Base-by-base conservation (phyloP, 2,113 vertebrate species). In the Lepus timidus region DNA sequence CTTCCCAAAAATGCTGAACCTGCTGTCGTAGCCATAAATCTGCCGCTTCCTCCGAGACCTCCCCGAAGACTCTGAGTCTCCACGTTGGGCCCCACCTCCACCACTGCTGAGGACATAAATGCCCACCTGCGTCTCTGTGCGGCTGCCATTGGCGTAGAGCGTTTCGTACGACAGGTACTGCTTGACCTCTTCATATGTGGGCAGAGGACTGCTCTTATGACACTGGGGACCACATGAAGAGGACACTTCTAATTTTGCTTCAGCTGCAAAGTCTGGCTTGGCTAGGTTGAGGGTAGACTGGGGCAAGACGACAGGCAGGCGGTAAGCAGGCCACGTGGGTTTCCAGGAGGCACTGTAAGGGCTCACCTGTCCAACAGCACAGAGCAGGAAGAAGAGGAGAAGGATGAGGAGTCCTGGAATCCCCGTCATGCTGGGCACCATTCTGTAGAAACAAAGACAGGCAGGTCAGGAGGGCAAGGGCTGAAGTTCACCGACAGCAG, bases 1-100 rank as follows among this genome's bases (percentile, higher is more conserved):
- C 94, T 99, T 99, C 33, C 99, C 99, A 20, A 99, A 99, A 67
- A 99, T 99, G 97, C 99, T 99, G 91, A 99, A 99, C 79, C 99
- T 99, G 17, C 99, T 99, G 90, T 99, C 99, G 0, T 99, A 99
- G 71, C 99, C 99, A 51, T 99, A 99, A 96, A 99, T 99, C 98
- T 99, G 99, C 4, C 99, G 98, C 97, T 99, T 99, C 89, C 97
- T 98, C 94, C 99, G 98, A 93, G 98, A 97, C 78, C 75, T 98
- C 36, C 98, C 95, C 0, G 82, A 29, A 19, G 92, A 39, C 3
- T 49, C 62, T 0, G 93, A 71, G 71, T 88, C 83, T 39, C 14
- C 88, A 3, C 20, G 58, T 80, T 58, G 95, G 71, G 97, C 88
- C 12, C 88, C 97, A 31, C 95, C 91, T 2, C 83, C 65, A 0